These are phyloP conservation scores for Sylvia atricapilla DNA, from an alignment of 2,113 vertebrate genomes.

Conservation along the genomic window DNA sequence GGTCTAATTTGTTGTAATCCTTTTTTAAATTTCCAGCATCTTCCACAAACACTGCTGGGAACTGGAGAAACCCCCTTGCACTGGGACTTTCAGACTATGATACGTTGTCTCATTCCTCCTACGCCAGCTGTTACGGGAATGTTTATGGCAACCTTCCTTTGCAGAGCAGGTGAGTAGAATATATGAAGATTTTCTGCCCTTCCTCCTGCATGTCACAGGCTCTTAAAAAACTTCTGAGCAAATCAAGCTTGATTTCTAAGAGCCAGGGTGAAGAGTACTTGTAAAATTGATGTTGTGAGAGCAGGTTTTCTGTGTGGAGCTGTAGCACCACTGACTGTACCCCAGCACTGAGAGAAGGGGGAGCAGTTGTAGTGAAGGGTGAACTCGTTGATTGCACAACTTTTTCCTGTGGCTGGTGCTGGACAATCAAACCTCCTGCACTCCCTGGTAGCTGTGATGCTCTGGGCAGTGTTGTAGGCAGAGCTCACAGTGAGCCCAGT, in stretches of 20 bases:
- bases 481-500: background rate
- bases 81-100: constrained; percentile 79
- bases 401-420: background rate
- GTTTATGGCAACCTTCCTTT: constrained; percentile 78
- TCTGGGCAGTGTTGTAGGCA: background rate
- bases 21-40: constrained; percentile 74
- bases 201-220: background rate
- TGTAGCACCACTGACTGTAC: background rate
- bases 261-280: background rate
- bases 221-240: background rate
- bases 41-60: constrained; percentile 77
- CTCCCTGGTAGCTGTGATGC: background rate
- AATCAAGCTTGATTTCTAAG: background rate
- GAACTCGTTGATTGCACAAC: accelerated
- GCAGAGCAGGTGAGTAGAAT: constrained; percentile 85
- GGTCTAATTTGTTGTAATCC: background rate
- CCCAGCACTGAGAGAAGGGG: accelerated
- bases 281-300: background rate
- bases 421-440: accelerated
- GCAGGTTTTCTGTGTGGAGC: background rate
- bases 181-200: background rate
- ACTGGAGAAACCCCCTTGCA: constrained; percentile 80
- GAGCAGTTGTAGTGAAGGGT: background rate
- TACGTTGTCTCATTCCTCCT: constrained; percentile 75
- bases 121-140: constrained; percentile 77